Conservation (phyloP, 2,113 vertebrate species). For the Mesembrinibis cayennensis region DNA sequence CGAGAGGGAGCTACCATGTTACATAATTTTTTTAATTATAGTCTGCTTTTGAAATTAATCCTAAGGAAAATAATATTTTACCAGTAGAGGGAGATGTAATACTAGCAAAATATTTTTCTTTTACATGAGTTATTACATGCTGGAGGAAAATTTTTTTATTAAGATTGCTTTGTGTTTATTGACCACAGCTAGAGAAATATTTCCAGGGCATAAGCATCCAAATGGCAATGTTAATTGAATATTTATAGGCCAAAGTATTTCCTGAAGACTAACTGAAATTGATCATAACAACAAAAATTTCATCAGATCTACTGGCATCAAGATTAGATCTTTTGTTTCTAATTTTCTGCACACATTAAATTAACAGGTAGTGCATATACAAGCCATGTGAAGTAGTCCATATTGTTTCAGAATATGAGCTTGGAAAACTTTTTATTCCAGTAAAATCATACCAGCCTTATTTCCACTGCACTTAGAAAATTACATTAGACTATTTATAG, state of each 20-base stretch:
- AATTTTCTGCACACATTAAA: not conserved
- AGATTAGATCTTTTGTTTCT: not conserved
- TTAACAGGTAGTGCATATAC: not conserved
- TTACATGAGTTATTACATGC: not conserved
- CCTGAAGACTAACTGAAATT: not conserved
- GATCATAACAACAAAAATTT: not conserved
- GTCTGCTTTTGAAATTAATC: not conserved
- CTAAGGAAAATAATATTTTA: not conserved
- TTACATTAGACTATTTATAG: not conserved
- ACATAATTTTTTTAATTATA: not conserved
- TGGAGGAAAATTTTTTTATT: not conserved
- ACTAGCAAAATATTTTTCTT: not conserved
- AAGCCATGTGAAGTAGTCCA: not conserved
- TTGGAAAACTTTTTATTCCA: not conserved
- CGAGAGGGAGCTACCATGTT: not conserved
- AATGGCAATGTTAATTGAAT: not conserved
- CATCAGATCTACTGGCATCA: not conserved
- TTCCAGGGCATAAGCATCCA: not conserved
- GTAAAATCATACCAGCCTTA: not conserved
- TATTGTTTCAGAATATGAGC: not conserved
- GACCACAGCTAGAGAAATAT: not conserved
- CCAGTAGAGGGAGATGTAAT: constrained; percentile 52
- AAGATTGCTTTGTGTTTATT: not conserved
- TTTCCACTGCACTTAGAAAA: not conserved
- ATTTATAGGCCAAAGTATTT: not conserved